Evolutionary conservation across 2,113 vertebrate genomes (phyloP).

Genomic region (Syrmaticus mikado): DNA sequence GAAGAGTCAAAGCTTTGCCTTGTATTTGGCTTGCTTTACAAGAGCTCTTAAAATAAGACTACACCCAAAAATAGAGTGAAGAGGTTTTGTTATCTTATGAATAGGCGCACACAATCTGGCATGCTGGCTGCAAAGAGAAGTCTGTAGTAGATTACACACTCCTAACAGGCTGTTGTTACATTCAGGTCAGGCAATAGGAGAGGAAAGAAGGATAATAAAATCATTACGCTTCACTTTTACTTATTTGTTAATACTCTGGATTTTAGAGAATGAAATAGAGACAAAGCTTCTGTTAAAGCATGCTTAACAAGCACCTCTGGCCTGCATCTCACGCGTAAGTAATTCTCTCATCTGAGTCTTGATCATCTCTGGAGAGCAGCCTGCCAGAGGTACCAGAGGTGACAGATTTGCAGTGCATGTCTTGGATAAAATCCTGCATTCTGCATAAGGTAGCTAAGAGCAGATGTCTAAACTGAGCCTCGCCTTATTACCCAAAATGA

Average conservation of each 20-base stretch:
- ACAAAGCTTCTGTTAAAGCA: background rate
- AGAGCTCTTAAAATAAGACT: background rate
- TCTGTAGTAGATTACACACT: background rate
- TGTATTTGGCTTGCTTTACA: background rate
- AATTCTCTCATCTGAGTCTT: slow-evolving; percentile 27
- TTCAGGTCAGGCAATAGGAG: slow-evolving; percentile 13
- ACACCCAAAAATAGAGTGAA: background rate
- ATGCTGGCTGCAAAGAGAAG: background rate
- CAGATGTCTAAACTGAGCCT: background rate
- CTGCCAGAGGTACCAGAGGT: slow-evolving; percentile 27
- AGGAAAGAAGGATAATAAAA: slow-evolving; percentile 20
- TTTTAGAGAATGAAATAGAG: background rate
- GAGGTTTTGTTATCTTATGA: background rate
- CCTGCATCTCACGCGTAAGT: background rate
- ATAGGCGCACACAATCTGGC: background rate
- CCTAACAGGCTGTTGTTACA: background rate
- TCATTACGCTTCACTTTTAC: background rate
- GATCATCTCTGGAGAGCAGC: background rate
- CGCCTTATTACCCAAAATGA: background rate
- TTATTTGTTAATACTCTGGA: background rate
- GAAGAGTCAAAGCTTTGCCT: background rate
- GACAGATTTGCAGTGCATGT: background rate
- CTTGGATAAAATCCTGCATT: slow-evolving; percentile 34
- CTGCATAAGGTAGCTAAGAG: slow-evolving; percentile 4
- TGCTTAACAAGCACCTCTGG: background rate